Evolutionary conservation across 2,888 invertebrate genomes (phyloP).

Genomic region (Ernsta delagoae): DNA sequence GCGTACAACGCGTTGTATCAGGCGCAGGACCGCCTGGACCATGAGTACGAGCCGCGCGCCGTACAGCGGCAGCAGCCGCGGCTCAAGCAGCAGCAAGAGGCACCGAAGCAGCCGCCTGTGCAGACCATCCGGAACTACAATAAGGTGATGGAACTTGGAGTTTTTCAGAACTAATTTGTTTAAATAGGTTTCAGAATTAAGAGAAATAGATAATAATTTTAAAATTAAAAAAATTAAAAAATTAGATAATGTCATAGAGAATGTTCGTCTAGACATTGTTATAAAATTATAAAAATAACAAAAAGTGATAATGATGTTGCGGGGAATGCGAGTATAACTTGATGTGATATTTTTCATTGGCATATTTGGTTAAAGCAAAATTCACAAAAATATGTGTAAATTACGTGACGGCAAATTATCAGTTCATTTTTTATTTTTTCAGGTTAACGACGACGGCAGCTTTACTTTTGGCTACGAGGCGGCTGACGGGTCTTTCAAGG

Average conservation of each 20-base stretch:
- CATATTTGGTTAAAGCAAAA: too few species aligned
- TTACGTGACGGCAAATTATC: too few species aligned
- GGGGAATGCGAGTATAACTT: too few species aligned
- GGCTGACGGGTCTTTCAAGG: slow-evolving; percentile 94
- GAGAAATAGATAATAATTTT: too few species aligned
- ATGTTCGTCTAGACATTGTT: too few species aligned
- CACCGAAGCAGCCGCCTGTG: slow-evolving; percentile 89
- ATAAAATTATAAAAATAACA: too few species aligned
- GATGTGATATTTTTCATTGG: too few species aligned
- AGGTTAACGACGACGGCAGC: slow-evolving; percentile 92
- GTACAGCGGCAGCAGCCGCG: slow-evolving; percentile 58
- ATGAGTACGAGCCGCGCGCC: slow-evolving; percentile 72
- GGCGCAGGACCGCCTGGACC: slow-evolving; percentile 69
- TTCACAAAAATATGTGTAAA: too few species aligned
- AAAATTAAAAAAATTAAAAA: neutral
- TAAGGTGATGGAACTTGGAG: slow-evolving; percentile 68
- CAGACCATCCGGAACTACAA: slow-evolving; percentile 94
- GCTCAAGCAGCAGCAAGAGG: slow-evolving; percentile 70
- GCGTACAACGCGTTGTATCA: slow-evolving; percentile 69
- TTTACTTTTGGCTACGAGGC: slow-evolving; percentile 94
- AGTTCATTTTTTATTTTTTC: slow-evolving; percentile 45
- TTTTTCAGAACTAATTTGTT: too few species aligned
- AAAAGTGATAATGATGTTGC: too few species aligned
- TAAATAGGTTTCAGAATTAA: too few species aligned
- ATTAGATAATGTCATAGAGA: too few species aligned